These are phyloP conservation scores for Danio choprae DNA, from an alignment of 2,797 vertebrate genomes.

Conservation along the genomic window DNA sequence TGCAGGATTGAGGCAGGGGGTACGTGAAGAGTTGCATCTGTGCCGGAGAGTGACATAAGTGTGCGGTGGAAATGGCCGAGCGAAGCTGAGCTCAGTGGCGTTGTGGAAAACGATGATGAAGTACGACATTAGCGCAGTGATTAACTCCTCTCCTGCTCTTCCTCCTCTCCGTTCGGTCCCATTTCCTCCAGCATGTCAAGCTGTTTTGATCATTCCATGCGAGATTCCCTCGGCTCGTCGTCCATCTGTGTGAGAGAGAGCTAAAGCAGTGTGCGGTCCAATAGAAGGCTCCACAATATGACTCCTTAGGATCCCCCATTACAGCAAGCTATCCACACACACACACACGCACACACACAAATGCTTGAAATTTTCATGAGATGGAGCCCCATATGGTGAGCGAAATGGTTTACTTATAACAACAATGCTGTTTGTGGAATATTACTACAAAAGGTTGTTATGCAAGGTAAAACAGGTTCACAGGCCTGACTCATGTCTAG, in stretches of 20 bases:
- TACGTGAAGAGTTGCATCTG: slow-evolving; percentile 38
- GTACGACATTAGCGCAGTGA: slow-evolving; percentile 82
- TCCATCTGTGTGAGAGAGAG: slow-evolving; percentile 76
- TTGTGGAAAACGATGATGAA: slow-evolving; percentile 82
- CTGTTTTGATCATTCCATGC: slow-evolving; percentile 74
- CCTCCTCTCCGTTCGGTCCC: slow-evolving; percentile 79
- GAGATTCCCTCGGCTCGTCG: slow-evolving; percentile 77
- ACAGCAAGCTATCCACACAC: slow-evolving; percentile 62
- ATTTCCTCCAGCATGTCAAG: slow-evolving; percentile 77
- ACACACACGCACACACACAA: too few relatives aligned
- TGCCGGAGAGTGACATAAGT: slow-evolving; percentile 31
- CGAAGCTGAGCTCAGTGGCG: slow-evolving; percentile 60
- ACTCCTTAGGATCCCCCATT: slow-evolving; percentile 68
- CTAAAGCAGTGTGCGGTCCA: slow-evolving; percentile 65
- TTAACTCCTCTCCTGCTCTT: slow-evolving; percentile 83
- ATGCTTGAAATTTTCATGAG: slow-evolving; percentile 73
- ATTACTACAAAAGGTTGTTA: slow-evolving; percentile 40
- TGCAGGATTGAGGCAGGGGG: slow-evolving; percentile 18
- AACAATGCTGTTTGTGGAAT: slow-evolving; percentile 46
- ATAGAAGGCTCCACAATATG: slow-evolving; percentile 60
- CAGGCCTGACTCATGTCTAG: slow-evolving; percentile 31
- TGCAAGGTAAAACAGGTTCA: slow-evolving; percentile 43
- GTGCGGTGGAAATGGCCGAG: slow-evolving; percentile 66
- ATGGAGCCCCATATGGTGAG: slow-evolving; percentile 63
- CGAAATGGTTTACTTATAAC: slow-evolving; percentile 46